phyloP scores from a whole-genome alignment of 2,797 vertebrate genomes.

The Sebastes minor region DNA sequence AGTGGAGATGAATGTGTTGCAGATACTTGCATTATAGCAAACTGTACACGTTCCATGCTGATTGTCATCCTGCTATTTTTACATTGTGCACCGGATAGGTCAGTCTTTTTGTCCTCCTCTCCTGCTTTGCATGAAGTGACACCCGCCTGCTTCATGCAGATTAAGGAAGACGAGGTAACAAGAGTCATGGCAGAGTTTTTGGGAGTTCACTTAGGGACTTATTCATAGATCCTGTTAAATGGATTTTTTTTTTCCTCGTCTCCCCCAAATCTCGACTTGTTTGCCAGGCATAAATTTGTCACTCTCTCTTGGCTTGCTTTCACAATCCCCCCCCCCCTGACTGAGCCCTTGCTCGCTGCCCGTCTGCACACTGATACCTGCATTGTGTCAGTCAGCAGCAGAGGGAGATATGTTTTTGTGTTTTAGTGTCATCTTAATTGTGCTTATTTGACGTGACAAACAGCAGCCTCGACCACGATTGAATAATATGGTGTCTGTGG shows the following conservation, averaged over 20 bases:
- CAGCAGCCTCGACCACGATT: neutral
- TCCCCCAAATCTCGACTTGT: slow-evolving; percentile 57
- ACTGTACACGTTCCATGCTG: neutral
- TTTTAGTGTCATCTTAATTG: slow-evolving; percentile 12
- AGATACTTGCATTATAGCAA: neutral
- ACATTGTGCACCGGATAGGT: slow-evolving; percentile 16
- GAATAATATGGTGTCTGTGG: slow-evolving; percentile 44
- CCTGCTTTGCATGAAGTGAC: slow-evolving; percentile 50
- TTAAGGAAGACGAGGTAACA: slow-evolving; percentile 38
- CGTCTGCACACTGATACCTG: slow-evolving; percentile 49
- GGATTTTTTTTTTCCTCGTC: slow-evolving; percentile 1
- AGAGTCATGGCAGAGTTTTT: slow-evolving; percentile 31
- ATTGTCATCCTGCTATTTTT: slow-evolving; percentile 21
- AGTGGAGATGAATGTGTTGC: neutral
- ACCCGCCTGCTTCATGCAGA: slow-evolving; percentile 42
- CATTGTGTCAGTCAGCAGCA: slow-evolving; percentile 22
- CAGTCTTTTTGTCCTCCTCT: slow-evolving; percentile 36
- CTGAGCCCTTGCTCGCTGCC: slow-evolving; percentile 32
- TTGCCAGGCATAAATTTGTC: slow-evolving; percentile 64
- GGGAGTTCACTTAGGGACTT: slow-evolving; percentile 49
- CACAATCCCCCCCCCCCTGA: neutral
- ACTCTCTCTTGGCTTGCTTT: slow-evolving; percentile 48
- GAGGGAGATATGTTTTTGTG: neutral
- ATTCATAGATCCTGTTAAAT: slow-evolving; percentile 62
- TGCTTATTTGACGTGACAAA: neutral